Percentiles rank a stretch among this genome's conserved stretches.
Conservation (phyloP, 2,113 vertebrate genomes). For the Epinephelus fuscoguttatus region DNA sequence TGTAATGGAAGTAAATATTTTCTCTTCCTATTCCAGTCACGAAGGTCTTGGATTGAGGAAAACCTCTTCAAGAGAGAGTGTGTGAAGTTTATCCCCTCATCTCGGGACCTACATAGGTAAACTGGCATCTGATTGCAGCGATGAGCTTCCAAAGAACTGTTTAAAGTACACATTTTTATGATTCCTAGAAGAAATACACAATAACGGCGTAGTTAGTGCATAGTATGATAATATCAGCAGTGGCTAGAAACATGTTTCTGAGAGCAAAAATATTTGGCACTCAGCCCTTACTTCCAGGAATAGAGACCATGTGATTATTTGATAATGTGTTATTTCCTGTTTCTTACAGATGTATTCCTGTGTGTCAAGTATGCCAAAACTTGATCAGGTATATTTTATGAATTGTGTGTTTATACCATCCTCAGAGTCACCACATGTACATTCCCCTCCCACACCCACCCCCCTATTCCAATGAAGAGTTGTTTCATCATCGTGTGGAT, state of each 20-base stretch:
- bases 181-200: slow-evolving; percentile 37
- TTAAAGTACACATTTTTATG: slow-evolving; percentile 5
- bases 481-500: neutral
- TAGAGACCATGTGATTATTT: slow-evolving; percentile 40
- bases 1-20: slow-evolving; percentile 26
- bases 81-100: slow-evolving; percentile 89
- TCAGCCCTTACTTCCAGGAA: slow-evolving; percentile 62
- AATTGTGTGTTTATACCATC: neutral
- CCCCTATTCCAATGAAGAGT: neutral
- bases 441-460: no score
- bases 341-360: slow-evolving; percentile 88
- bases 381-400: slow-evolving; percentile 90
- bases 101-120: slow-evolving; percentile 86
- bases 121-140: slow-evolving; percentile 6
- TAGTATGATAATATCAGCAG: slow-evolving; percentile 19
- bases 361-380: slow-evolving; percentile 94
- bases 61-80: slow-evolving; percentile 94
- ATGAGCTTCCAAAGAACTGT: neutral
- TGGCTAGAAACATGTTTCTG: slow-evolving; percentile 41
- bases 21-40: slow-evolving; percentile 81
- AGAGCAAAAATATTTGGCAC: slow-evolving; percentile 47
- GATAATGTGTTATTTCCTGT: slow-evolving; percentile 60
- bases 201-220: neutral
- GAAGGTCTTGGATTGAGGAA: slow-evolving; percentile 94
- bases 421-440: neutral